Evolutionary conservation across 2,113 vertebrate species (phyloP).

Genomic region (Channa argus): DNA sequence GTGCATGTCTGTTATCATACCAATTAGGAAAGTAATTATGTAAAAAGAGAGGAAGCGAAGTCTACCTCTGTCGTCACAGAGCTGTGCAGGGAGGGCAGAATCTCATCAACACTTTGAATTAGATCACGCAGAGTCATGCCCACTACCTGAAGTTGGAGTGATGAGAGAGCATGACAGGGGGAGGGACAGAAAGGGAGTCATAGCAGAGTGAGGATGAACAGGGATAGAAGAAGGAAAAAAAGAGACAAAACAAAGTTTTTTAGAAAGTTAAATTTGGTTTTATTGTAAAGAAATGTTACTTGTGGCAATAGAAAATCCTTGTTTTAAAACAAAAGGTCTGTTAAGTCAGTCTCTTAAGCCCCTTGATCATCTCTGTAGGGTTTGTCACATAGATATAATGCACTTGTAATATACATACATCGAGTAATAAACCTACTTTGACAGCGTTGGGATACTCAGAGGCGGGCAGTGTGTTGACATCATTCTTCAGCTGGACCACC

Average conservation of each 20-base stretch:
- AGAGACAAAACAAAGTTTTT: neutral
- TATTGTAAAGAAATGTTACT: too few species aligned
- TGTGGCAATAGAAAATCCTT: too few species aligned
- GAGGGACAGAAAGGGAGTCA: neutral
- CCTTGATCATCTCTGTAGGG: too few species aligned
- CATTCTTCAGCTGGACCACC: conserved; percentile 92
- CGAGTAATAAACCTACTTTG: conserved; percentile 80
- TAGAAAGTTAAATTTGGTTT: too few species aligned
- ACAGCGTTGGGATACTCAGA: conserved; percentile 90
- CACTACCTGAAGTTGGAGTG: conserved; percentile 79
- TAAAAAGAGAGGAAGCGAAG: neutral
- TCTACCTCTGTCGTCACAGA: conserved; percentile 89
- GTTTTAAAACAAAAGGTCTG: too few species aligned
- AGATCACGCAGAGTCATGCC: conserved; percentile 89
- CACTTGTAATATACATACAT: too few species aligned
- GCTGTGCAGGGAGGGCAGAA: conserved; percentile 87
- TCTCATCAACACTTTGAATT: conserved; percentile 90
- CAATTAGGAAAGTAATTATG: neutral
- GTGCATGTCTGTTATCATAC: too few species aligned
- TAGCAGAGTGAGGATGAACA: neutral
- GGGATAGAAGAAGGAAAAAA: neutral
- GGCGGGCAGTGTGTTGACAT: conserved; percentile 84
- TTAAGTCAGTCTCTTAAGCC: too few species aligned
- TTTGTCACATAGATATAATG: too few species aligned
- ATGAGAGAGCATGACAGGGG: neutral